These are phyloP conservation scores for Drosophila merina DNA, from an alignment of 2,888 invertebrate species.

Conservation along the genomic window DNA sequence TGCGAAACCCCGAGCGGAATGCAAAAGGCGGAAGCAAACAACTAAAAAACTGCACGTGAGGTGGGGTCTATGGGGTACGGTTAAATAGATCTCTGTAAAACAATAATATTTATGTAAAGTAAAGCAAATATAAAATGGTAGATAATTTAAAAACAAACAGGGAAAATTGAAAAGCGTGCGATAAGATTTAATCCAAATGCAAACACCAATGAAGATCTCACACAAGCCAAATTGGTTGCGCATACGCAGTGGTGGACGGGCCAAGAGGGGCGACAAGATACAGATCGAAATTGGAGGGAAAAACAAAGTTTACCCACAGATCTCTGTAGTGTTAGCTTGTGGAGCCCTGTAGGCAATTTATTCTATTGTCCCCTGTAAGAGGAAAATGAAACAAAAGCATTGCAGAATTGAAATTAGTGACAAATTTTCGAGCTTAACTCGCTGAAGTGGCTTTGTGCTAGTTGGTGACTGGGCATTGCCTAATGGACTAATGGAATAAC, in stretches of 20 bases:
- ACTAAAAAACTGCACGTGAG: slow-evolving; percentile 38
- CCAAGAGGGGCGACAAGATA: neutral
- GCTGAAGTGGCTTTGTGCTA: slow-evolving; percentile 60
- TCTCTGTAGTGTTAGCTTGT: slow-evolving; percentile 5
- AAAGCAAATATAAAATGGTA: slow-evolving; percentile 30
- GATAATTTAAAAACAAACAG: slow-evolving; percentile 56
- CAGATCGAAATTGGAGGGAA: slow-evolving; percentile 5
- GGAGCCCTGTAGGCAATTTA: slow-evolving; percentile 20
- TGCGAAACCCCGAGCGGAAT: slow-evolving; percentile 34
- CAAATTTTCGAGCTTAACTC: slow-evolving; percentile 63
- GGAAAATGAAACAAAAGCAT: slow-evolving; percentile 32
- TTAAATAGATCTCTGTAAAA: slow-evolving; percentile 10
- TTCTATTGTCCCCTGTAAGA: slow-evolving; percentile 15
- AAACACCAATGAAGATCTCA: slow-evolving; percentile 11
- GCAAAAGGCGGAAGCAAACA: slow-evolving; percentile 40
- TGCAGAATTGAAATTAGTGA: slow-evolving; percentile 56
- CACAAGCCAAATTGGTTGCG: slow-evolving; percentile 45
- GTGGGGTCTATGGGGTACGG: neutral
- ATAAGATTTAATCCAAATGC: slow-evolving; percentile 39
- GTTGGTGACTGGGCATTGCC: slow-evolving; percentile 34
- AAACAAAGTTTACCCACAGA: slow-evolving; percentile 2
- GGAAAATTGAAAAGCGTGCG: slow-evolving; percentile 9
- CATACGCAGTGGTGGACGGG: slow-evolving; percentile 59
- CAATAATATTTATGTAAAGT: slow-evolving; percentile 1
- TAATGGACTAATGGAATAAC: slow-evolving; percentile 59